These are phyloP conservation scores for Acyrthosiphon pisum DNA, from an alignment of 1,140 invertebrate species.

Conservation along the genomic window DNA sequence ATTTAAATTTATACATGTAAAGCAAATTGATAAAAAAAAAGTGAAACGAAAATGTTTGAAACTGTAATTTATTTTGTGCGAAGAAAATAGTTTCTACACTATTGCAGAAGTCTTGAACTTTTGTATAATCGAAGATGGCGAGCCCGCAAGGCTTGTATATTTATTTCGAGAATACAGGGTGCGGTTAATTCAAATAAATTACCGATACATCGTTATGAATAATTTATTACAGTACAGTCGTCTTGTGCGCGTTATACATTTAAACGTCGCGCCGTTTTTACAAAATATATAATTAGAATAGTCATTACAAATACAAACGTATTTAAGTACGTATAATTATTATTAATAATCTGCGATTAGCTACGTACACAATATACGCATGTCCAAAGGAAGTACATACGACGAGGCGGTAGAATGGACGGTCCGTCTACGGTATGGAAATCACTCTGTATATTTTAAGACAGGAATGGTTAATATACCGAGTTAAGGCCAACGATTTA, in stretches of 20 bases:
- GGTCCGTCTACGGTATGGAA: neutral
- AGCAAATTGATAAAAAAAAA: neutral
- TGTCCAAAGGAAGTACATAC: neutral
- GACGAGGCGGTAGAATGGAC: neutral
- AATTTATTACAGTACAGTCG: neutral
- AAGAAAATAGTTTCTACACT: neutral
- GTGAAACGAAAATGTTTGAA: neutral
- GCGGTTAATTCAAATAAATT: constrained; percentile 12
- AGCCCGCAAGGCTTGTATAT: neutral
- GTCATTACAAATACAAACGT: neutral
- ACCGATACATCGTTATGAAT: neutral
- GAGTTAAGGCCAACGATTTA: constrained; percentile 15
- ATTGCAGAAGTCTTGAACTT: neutral
- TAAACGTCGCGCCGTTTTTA: neutral
- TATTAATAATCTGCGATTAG: constrained; percentile 5
- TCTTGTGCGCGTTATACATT: neutral
- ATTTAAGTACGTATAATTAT: constrained; percentile 8
- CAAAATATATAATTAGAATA: neutral
- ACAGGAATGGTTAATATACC: neutral
- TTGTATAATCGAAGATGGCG: neutral
- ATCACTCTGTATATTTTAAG: constrained; percentile 34
- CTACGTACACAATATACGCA: neutral
- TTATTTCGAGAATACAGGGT: neutral
- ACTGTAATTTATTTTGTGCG: neutral
- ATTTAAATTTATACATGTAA: neutral